phyloP scores from a whole-genome alignment of 2,113 vertebrate species.

The Rynchops niger region DNA sequence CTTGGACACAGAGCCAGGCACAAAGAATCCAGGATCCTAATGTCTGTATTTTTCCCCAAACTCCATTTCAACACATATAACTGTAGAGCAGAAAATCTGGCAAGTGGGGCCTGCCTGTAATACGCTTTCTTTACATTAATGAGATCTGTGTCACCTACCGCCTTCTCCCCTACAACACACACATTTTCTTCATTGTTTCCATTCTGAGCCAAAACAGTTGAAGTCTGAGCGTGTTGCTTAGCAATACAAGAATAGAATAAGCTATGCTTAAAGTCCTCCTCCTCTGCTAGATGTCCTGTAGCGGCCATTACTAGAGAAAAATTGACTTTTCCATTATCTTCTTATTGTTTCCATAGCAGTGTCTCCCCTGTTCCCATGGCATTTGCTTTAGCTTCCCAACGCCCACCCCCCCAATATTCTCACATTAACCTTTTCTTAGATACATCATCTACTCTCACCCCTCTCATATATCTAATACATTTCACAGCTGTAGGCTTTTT shows the following conservation, averaged over 20 bases:
- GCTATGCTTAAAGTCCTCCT: not conserved
- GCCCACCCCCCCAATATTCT: not conserved
- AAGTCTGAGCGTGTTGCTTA: constrained; percentile 42
- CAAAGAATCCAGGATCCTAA: not conserved
- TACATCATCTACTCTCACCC: not conserved
- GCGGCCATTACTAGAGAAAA: not conserved
- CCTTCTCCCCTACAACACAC: not conserved
- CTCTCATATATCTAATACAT: not conserved
- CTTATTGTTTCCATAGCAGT: constrained; percentile 37
- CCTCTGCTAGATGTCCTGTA: constrained; percentile 22
- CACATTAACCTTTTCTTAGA: constrained; percentile 31
- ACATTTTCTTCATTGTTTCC: not conserved
- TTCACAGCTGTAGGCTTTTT: constrained; percentile 1
- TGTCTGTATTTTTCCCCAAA: not conserved
- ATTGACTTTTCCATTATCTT: constrained; percentile 27
- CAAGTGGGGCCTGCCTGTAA: not conserved
- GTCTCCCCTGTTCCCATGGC: not conserved
- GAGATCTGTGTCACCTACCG: not conserved
- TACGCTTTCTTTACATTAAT: not conserved
- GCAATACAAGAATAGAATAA: constrained; percentile 9
- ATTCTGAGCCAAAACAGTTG: not conserved
- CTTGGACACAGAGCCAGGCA: not conserved
- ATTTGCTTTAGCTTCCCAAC: not conserved
- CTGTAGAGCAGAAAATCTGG: not conserved
- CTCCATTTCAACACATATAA: not conserved